Percentiles rank a stretch among this genome's conserved stretches.
Evolutionary conservation across 1,140 invertebrate genomes (phyloP).

Genomic region (Belonocnema kinseyi): DNA sequence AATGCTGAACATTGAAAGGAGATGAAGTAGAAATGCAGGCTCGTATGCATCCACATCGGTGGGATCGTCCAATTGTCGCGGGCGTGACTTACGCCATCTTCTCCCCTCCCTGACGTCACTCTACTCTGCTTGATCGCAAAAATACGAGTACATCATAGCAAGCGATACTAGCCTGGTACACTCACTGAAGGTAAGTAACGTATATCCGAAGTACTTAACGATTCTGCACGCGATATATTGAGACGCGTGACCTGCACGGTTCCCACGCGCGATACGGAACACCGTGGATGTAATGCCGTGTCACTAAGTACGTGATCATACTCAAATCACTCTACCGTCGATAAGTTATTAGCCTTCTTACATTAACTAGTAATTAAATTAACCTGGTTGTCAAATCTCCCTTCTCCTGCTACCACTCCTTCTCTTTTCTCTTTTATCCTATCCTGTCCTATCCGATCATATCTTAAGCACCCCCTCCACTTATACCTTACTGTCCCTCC

Average conservation of each 20-base stretch:
- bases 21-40: too few species aligned
- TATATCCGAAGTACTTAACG: slow-evolving; percentile 57
- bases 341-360: neutral
- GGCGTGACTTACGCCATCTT: slow-evolving; percentile 47
- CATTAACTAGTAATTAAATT: too few species aligned
- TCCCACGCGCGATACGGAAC: slow-evolving; percentile 62
- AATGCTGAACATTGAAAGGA: too few species aligned
- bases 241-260: slow-evolving; percentile 61
- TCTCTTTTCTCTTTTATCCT: too few species aligned
- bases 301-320: slow-evolving; percentile 63
- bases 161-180: slow-evolving; percentile 51
- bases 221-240: slow-evolving; percentile 62
- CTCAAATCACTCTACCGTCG: slow-evolving; percentile 50
- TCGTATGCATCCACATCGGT: neutral
- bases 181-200: slow-evolving; percentile 52
- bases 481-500: too few species aligned
- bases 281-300: slow-evolving; percentile 48
- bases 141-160: slow-evolving; percentile 50
- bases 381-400: too few species aligned
- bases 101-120: slow-evolving; percentile 33
- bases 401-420: too few species aligned
- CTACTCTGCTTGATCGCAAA: slow-evolving; percentile 18
- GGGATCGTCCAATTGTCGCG: slow-evolving; percentile 45
- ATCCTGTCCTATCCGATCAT: too few species aligned
- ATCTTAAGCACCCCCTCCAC: too few species aligned